Conservation (phyloP, 2,113 vertebrate species). For the Antennarius striatus region DNA sequence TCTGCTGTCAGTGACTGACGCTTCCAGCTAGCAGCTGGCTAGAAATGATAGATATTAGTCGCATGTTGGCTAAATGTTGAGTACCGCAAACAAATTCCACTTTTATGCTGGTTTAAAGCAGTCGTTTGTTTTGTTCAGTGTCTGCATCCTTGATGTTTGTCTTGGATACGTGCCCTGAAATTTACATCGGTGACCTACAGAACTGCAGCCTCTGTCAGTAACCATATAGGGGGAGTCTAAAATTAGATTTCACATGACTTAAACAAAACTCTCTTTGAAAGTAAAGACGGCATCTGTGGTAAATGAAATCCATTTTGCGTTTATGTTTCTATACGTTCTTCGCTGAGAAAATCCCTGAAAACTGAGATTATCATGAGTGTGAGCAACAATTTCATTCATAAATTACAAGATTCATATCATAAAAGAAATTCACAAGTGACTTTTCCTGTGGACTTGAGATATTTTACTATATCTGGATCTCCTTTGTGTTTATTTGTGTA, state of each 20-base stretch:
- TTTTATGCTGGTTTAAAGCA: background rate
- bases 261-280: conserved; percentile 2
- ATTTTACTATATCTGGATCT: background rate
- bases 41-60: background rate
- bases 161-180: background rate
- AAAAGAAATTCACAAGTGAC: background rate
- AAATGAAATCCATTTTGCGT: conserved; percentile 23
- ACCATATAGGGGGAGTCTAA: conserved; percentile 6
- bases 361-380: background rate
- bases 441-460: background rate
- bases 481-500: background rate
- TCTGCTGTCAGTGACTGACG: no score
- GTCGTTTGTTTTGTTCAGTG: background rate
- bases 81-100: background rate
- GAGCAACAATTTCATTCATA: conserved; percentile 1
- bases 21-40: conserved; percentile 17
- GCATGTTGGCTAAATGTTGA: background rate
- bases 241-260: conserved; percentile 16
- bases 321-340: conserved; percentile 21
- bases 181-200: background rate
- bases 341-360: background rate
- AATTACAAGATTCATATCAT: conserved; percentile 2
- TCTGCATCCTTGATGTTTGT: background rate
- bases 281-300: conserved; percentile 15
- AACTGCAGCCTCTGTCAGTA: background rate